Percentiles rank a stretch among this genome's conserved stretches.
phyloP scores from a whole-genome alignment of 2,113 vertebrate genomes.

The Cranoglanis bouderius region DNA sequence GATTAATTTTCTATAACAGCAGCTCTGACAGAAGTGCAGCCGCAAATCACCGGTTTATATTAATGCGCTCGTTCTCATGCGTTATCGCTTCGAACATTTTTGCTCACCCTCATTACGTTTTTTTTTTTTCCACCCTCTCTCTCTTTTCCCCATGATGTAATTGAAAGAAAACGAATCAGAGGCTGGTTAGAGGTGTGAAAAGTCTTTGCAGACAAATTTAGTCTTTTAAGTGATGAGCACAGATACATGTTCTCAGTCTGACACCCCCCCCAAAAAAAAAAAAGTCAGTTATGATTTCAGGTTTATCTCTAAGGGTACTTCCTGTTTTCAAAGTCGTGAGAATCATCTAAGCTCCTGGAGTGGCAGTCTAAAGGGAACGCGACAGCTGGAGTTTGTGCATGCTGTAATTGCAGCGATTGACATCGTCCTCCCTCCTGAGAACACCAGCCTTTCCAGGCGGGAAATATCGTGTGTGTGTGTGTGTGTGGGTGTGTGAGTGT shows the following conservation, averaged over 20 bases:
- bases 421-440: neutral
- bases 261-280: neutral
- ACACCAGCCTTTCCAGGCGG: neutral
- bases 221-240: neutral
- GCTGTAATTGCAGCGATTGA: slow-evolving; percentile 8
- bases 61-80: neutral
- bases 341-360: neutral
- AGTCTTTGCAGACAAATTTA: neutral
- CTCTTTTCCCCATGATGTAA: too few relatives aligned
- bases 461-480: neutral
- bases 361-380: neutral
- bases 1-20: too few relatives aligned
- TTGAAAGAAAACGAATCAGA: neutral
- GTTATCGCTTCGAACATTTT: neutral
- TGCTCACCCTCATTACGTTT: neutral
- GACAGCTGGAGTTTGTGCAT: neutral
- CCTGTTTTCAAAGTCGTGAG: neutral
- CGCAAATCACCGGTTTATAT: neutral
- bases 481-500: neutral
- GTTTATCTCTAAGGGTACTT: neutral
- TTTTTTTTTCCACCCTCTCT: neutral
- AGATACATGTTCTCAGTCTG: neutral
- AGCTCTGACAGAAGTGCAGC: too few relatives aligned
- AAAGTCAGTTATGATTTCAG: neutral
- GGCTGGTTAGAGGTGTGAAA: neutral